phyloP scores from a whole-genome alignment of 2,888 invertebrate species.

The Dicranocentrus wangi region DNA sequence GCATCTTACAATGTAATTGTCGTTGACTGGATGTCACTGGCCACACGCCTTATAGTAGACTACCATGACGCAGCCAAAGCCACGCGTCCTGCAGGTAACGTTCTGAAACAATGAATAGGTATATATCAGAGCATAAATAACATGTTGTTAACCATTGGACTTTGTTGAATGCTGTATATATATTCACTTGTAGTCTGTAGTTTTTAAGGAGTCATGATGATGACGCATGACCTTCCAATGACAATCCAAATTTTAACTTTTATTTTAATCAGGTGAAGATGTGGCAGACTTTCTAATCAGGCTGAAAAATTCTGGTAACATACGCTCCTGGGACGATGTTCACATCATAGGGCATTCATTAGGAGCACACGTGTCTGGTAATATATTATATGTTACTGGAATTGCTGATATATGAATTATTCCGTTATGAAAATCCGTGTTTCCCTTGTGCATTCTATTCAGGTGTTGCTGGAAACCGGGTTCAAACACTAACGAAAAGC shows the following conservation, averaged over 20 bases:
- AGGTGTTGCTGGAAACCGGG: constrained; percentile 31
- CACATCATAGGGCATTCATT: constrained; percentile 45
- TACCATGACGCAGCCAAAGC: too few species aligned
- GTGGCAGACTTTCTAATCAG: constrained; percentile 13
- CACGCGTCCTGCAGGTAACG: too few species aligned
- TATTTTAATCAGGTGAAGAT: constrained; percentile 18
- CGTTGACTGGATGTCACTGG: too few species aligned
- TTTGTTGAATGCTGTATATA: too few species aligned
- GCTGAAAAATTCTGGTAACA: not conserved
- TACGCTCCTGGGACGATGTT: constrained; percentile 27
- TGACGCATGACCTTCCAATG: not conserved
- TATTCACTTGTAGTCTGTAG: too few species aligned
- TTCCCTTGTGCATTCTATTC: not conserved
- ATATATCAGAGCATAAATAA: too few species aligned
- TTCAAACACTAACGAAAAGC: not conserved
- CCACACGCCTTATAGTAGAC: too few species aligned
- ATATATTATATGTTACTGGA: not conserved
- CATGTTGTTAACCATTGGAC: too few species aligned
- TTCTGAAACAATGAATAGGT: too few species aligned
- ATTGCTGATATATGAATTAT: not conserved
- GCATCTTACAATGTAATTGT: too few species aligned
- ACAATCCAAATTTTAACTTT: not conserved
- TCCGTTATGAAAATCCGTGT: not conserved
- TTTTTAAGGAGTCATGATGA: too few species aligned
- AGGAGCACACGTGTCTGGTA: constrained; percentile 51